A percentile compares a stretch with the other conserved stretches of the same genome.
phyloP scores from a whole-genome alignment of 2,888 invertebrate species.

The Ariolimax columbianus region DNA sequence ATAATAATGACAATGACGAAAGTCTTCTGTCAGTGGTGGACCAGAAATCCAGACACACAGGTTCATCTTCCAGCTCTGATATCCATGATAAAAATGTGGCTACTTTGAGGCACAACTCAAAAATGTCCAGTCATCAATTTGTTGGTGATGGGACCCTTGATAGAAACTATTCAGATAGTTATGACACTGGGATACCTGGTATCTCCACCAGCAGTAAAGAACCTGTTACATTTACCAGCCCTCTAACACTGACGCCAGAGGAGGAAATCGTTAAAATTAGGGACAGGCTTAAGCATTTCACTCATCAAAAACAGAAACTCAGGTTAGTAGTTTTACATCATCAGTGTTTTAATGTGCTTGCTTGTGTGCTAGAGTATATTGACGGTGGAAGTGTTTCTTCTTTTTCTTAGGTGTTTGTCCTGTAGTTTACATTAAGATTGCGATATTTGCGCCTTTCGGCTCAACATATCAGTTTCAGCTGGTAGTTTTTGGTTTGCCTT shows the following conservation, averaged over 20 bases:
- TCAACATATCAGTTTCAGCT: too few relatives aligned
- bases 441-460: too few relatives aligned
- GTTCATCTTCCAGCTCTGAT: not conserved
- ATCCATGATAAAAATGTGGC: not conserved
- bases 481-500: too few relatives aligned
- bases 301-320: slow-evolving; percentile 67
- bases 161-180: slow-evolving; percentile 41
- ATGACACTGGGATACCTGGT: slow-evolving; percentile 37
- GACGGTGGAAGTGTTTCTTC: too few relatives aligned
- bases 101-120: not conserved
- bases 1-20: slow-evolving; percentile 16
- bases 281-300: slow-evolving; percentile 66
- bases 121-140: not conserved
- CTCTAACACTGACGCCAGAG: slow-evolving; percentile 48
- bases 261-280: slow-evolving; percentile 68
- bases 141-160: slow-evolving; percentile 39
- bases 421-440: too few relatives aligned
- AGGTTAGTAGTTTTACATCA: slow-evolving; percentile 57
- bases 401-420: too few relatives aligned
- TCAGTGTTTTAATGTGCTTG: not conserved
- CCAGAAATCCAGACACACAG: not conserved
- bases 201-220: slow-evolving; percentile 35
- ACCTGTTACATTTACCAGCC: slow-evolving; percentile 39
- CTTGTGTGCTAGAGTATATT: not conserved
- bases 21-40: slow-evolving; percentile 1